Conservation (phyloP, 2,888 invertebrate genomes). For the Atethmia centrago region DNA sequence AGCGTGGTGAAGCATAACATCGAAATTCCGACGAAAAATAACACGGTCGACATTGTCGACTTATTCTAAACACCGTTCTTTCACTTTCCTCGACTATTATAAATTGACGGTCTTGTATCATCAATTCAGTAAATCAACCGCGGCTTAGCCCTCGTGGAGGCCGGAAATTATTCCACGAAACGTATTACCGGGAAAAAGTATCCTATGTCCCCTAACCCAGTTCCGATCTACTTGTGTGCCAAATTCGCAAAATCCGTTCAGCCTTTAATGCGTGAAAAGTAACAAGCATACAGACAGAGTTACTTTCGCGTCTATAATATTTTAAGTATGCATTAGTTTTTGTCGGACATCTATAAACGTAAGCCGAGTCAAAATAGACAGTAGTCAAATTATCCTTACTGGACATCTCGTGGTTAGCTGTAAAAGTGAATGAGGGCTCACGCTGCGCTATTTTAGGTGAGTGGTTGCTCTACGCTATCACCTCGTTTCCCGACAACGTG, state of each 20-base stretch:
- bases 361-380: neutral
- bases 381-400: neutral
- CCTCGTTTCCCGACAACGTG: neutral
- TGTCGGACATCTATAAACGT: no score
- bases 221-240: neutral
- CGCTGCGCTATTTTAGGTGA: neutral
- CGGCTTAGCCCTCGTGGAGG: no score
- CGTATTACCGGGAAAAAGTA: neutral
- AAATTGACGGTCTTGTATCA: neutral
- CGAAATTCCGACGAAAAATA: neutral
- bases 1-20: conserved; percentile 17
- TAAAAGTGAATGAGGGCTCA: neutral
- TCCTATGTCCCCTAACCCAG: neutral
- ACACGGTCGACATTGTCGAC: neutral
- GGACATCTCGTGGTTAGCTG: neutral
- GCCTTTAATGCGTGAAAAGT: no score
- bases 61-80: neutral
- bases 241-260: neutral
- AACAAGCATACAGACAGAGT: no score
- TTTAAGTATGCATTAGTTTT: no score
- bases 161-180: neutral
- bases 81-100: neutral
- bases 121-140: neutral
- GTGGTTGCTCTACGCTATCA: neutral
- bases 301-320: neutral